phyloP scores from a whole-genome alignment of 2,888 invertebrate genomes.

The Hetaerina titia region DNA sequence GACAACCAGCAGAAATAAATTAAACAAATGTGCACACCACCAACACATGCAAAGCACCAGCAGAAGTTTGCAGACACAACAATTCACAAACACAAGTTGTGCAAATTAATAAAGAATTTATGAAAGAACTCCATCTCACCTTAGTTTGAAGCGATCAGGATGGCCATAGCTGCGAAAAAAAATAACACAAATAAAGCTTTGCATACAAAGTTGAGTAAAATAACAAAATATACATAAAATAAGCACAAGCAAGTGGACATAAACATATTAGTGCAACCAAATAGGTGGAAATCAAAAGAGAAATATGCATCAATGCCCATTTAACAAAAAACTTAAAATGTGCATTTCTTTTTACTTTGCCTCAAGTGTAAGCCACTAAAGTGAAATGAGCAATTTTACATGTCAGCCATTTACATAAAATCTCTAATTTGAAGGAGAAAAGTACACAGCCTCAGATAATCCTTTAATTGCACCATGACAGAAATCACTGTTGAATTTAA shows the following conservation, averaged over 20 bases:
- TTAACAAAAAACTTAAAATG: not conserved
- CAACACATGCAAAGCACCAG: constrained; percentile 1
- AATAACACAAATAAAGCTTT: constrained; percentile 50
- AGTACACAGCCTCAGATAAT: not conserved
- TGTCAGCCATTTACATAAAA: not conserved
- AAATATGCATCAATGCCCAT: not conserved
- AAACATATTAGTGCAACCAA: not conserved
- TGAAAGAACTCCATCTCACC: constrained; percentile 68
- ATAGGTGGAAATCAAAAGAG: not conserved
- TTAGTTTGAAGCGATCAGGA: constrained; percentile 69
- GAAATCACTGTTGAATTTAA: too few relatives aligned
- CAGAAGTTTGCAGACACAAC: not conserved
- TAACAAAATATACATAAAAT: constrained; percentile 38
- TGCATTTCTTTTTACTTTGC: not conserved
- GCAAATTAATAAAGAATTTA: not conserved
- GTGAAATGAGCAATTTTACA: not conserved
- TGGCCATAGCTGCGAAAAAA: constrained; percentile 70
- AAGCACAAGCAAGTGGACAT: constrained; percentile 45
- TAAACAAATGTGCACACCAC: not conserved
- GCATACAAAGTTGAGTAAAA: constrained; percentile 53
- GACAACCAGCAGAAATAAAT: not conserved
- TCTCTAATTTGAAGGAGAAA: not conserved
- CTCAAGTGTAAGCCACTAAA: not conserved
- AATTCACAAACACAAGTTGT: not conserved
- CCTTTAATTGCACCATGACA: too few relatives aligned